phyloP scores from a whole-genome alignment of 53 echinoderm and acorn worm species.

The Arbacia lixula region DNA sequence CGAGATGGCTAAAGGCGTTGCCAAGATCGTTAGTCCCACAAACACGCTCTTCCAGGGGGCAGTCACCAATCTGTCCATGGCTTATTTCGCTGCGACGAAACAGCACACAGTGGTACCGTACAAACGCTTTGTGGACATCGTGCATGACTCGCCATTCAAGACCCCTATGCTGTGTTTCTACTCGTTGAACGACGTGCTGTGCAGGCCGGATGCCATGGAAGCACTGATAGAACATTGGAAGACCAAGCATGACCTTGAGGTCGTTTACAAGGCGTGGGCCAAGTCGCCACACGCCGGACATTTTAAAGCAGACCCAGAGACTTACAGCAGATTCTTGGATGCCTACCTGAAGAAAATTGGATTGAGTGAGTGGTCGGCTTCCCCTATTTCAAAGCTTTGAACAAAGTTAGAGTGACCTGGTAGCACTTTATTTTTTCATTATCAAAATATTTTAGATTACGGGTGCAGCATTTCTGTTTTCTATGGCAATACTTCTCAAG shows the following conservation, averaged over 20 bases:
- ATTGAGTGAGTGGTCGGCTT: not conserved
- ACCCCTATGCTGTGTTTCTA: slow-evolving; percentile 64
- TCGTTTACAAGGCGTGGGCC: slow-evolving; percentile 18
- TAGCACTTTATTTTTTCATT: too few relatives aligned
- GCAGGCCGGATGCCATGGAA: slow-evolving; percentile 60
- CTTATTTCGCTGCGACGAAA: slow-evolving; percentile 73
- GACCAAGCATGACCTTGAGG: slow-evolving; percentile 4
- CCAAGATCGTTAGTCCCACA: slow-evolving; percentile 1
- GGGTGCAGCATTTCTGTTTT: too few relatives aligned
- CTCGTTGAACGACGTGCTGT: slow-evolving; percentile 68
- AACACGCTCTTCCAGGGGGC: slow-evolving; percentile 36
- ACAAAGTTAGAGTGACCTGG: not conserved
- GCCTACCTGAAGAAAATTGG: slow-evolving; percentile 15
- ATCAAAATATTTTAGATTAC: too few relatives aligned
- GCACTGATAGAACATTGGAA: slow-evolving; percentile 46
- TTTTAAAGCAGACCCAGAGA: slow-evolving; percentile 11
- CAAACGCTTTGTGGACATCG: slow-evolving; percentile 52
- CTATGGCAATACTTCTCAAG: too few relatives aligned
- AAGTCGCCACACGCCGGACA: slow-evolving; percentile 35
- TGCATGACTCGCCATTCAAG: slow-evolving; percentile 69
- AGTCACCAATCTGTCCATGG: not conserved
- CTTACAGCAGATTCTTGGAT: slow-evolving; percentile 8
- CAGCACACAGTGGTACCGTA: slow-evolving; percentile 65
- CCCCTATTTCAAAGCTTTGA: slow-evolving; percentile 10
- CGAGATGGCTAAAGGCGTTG: slow-evolving; percentile 66